Base-by-base conservation (phyloP, 2,113 vertebrate species). In the Callocephalon fimbriatum region DNA sequence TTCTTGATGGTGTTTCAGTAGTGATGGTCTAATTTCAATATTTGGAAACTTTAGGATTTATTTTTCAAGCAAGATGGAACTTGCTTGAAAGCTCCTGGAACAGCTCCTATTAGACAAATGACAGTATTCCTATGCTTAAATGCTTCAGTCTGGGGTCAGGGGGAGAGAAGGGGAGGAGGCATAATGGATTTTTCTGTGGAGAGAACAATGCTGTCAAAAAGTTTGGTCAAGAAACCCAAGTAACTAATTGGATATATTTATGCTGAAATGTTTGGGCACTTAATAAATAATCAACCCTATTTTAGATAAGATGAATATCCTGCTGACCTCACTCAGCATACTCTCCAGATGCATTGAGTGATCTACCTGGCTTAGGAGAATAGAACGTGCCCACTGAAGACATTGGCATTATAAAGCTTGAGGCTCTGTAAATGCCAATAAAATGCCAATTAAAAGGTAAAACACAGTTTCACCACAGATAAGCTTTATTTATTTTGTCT, bases 401-500 rank as follows among this genome's bases (percentile, higher is more conserved):
- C 35, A 18, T 15, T 4, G 42, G 10, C 1, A 0, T 7, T 44
- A 4, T 35, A 38, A 66, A 51, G n/a, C 12, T 40, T 37, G 25
- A 77, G 54, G 44, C 12, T 40, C 13, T 45, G 9, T 45, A 45
- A 65, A 45, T 50, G 17, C 15, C 9, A 51, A 31, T 29, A 45
- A 29, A 35, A 77, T 40, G 40, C 40, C 40, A 40, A 40, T 40
- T 14, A 40, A 40, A 40, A 65, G 5, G 17, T 50, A 65, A 80
- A 27, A 1, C 20, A 27, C 2, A 15, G 13, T 71, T 86, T 88
- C 0, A 0, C 37, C 19, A n/a, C 3, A 10, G 15, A 5, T 20
- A 25, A 53, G 5, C 11, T 58, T 54, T 29, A 38, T 58, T 29
- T 32, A 7, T 23, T 79, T 61, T 51, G 10, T 73, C 14, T 53